phyloP scores from a whole-genome alignment of 2,113 vertebrate genomes.

The Phyllostomus discolor region DNA sequence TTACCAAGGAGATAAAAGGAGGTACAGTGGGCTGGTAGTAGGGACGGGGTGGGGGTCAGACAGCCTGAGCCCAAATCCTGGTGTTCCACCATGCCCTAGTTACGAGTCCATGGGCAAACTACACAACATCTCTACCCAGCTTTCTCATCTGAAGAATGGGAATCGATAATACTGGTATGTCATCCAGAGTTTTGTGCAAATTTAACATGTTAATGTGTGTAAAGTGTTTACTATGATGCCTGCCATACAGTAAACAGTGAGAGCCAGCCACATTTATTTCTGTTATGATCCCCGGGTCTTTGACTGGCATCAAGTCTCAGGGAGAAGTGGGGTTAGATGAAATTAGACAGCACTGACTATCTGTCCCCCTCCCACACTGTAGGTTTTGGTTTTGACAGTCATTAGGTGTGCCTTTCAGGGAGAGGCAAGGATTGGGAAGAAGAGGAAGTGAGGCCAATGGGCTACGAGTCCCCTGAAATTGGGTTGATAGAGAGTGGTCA shows the following conservation, averaged over 20 bases:
- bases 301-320: neutral
- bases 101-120: neutral
- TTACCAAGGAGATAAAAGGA: neutral
- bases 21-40: neutral
- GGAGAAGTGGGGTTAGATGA: neutral
- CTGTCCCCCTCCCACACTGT: neutral
- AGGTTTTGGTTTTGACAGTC: neutral
- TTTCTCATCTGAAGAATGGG: neutral
- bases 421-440: neutral
- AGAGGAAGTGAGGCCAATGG: neutral
- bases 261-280: neutral
- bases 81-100: neutral
- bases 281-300: neutral
- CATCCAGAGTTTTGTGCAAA: neutral
- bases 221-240: neutral
- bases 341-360: neutral
- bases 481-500: neutral
- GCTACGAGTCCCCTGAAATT: neutral
- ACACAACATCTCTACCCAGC: neutral
- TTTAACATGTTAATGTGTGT: neutral
- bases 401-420: neutral
- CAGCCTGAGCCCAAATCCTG: neutral
- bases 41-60: neutral
- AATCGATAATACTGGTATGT: neutral
- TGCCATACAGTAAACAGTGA: neutral